Evolutionary conservation across 2,888 invertebrate genomes (phyloP), one percentile per base, ranked within the genome.

Genomic region (Rhingia rostrata): DNA sequence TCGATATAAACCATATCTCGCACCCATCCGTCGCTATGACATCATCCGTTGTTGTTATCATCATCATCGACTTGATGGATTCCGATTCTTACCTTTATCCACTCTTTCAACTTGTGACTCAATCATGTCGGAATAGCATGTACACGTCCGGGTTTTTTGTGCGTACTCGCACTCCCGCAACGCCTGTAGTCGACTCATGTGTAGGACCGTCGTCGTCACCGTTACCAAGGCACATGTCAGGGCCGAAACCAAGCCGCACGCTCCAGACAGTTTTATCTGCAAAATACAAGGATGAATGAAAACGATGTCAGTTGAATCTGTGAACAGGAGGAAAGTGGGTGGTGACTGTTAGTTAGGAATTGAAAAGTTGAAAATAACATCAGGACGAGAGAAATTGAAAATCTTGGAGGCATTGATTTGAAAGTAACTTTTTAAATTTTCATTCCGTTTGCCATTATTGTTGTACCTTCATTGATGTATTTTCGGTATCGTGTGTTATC

Each of bases 191-290:
- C 97, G 94, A 91, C 95, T 95, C 97, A 97, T 97, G 91, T 97
- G 97, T 87, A 97, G 95, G 41, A 97, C 97, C 0, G 97, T 97
- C 0, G 97, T 97, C 1, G 97, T 97, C 60, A 97, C 96, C 9
- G 92, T 92, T 43, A 97, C 97, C 64, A 97, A 93, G 33, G 97
- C 96, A 89, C 97, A 97, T 0, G 97, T 95, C 77, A 97, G 92
- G 5, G 97, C 97, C 88, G 96, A 97, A 60, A 96, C 95, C 79
- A 97, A 92, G 86, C 97, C 97, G 90, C 97, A 97, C 3, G 96
- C 95, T 2, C 97, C 97, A 37, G 97, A 96, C 86, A 97, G 94
- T 92, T 97, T 97, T 89, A 97, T 96, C 97, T 97, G 92, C 0
- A 67, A 83, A 54, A 66, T 43, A 14, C 33, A 10, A 47, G 5